These are phyloP conservation scores for Wasmannia auropunctata DNA, from an alignment of 1,140 invertebrate genomes.

Conservation along the genomic window DNA sequence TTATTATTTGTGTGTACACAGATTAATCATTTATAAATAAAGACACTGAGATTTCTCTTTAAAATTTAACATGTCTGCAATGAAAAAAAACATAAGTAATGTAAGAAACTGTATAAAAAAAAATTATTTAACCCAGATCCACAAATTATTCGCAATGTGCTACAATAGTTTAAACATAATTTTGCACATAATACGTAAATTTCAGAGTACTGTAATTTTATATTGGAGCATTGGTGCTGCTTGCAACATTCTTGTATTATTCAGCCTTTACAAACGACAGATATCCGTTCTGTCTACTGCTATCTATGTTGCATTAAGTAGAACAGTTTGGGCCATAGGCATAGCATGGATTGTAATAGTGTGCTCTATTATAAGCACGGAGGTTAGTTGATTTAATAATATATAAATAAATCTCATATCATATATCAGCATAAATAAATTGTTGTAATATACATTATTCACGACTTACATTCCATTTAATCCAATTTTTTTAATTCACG, in stretches of 20 bases:
- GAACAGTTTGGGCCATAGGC: slow-evolving; percentile 84
- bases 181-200: slow-evolving; percentile 55
- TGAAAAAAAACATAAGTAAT: background rate
- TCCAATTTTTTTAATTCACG: background rate
- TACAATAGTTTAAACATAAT: too few species aligned
- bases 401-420: background rate
- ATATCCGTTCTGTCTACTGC: slow-evolving; percentile 79
- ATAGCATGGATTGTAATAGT: slow-evolving; percentile 85
- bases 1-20: background rate
- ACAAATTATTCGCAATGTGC: too few species aligned
- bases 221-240: slow-evolving; percentile 81
- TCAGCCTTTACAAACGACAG: slow-evolving; percentile 79
- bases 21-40: background rate
- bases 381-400: slow-evolving; percentile 39
- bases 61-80: background rate
- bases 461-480: background rate
- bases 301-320: slow-evolving; percentile 81
- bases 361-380: slow-evolving; percentile 79
- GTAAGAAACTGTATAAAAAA: background rate
- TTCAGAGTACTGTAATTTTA: slow-evolving; percentile 75
- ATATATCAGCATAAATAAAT: background rate
- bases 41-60: background rate
- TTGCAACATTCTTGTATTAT: slow-evolving; percentile 83
- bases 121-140: background rate
- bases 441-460: background rate